Conservation (phyloP, 2,113 vertebrate species). For the Pachypanchax playfairii region DNA sequence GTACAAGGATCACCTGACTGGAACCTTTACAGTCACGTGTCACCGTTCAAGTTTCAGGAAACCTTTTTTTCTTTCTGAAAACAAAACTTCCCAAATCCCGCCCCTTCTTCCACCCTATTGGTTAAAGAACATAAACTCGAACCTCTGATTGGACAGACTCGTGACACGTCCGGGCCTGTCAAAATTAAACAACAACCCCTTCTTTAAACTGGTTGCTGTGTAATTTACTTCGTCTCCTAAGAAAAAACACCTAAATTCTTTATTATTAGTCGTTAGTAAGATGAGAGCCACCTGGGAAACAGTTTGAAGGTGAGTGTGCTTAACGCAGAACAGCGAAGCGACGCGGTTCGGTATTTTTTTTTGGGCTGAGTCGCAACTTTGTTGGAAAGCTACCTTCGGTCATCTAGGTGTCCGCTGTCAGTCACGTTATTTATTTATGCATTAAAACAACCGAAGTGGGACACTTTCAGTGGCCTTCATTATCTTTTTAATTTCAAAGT, state of each 20-base stretch:
- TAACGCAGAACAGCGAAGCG: background rate
- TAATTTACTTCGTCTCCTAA: conserved; percentile 62
- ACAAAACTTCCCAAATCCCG: conserved; percentile 41
- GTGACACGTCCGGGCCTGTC: conserved; percentile 5
- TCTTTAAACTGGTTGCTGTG: conserved; percentile 60
- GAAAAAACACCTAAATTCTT: conserved; percentile 20
- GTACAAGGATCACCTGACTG: conserved; percentile 73
- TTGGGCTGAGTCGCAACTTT: conserved; percentile 18
- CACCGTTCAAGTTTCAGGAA: conserved; percentile 78
- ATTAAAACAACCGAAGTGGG: background rate
- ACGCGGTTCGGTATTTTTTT: background rate
- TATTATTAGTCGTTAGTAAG: background rate
- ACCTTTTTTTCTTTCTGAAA: conserved; percentile 61
- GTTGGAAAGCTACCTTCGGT: conserved; percentile 19
- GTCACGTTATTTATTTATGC: conserved; percentile 66
- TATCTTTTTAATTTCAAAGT: no score
- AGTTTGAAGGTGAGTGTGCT: conserved; percentile 66
- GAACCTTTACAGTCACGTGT: conserved; percentile 73
- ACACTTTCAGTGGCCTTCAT: background rate
- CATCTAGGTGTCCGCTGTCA: conserved; percentile 67
- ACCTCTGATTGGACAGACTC: conserved; percentile 51
- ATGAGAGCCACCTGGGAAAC: background rate
- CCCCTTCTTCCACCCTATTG: conserved; percentile 50
- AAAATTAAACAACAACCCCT: conserved; percentile 49
- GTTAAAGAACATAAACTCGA: background rate